phyloP scores from a whole-genome alignment of 1,140 invertebrate species.

The Zeugodacus cucurbitae region DNA sequence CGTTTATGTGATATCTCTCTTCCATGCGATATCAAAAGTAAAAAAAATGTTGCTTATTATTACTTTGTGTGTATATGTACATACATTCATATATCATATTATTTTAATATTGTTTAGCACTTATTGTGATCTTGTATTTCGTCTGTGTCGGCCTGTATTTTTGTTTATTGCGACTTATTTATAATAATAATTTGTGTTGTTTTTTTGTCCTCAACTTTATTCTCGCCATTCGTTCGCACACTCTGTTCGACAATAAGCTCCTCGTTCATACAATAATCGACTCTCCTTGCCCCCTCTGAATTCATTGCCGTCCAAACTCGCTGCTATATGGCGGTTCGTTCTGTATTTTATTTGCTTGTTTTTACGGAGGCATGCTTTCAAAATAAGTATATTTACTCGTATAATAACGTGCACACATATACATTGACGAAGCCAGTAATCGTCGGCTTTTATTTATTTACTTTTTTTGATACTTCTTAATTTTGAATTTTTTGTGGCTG shows the following conservation, averaged over 20 bases:
- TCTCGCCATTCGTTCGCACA: background rate
- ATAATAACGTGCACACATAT: background rate
- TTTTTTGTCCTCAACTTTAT: background rate
- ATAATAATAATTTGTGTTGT: background rate
- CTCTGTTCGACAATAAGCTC: background rate
- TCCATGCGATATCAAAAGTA: background rate
- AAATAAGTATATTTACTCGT: background rate
- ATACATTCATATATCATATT: background rate
- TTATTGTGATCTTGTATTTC: background rate
- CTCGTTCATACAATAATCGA: background rate
- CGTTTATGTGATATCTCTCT: background rate
- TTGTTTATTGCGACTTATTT: conserved; percentile 11
- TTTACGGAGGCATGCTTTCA: background rate
- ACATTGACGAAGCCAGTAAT: background rate
- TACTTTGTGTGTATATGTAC: background rate
- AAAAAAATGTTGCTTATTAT: background rate
- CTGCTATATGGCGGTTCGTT: background rate
- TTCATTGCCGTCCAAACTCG: background rate
- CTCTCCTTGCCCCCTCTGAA: background rate
- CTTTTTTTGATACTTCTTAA: background rate
- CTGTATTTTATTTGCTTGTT: conserved; percentile 10
- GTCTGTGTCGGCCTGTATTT: background rate
- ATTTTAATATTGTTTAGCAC: background rate
- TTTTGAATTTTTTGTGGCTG: background rate
- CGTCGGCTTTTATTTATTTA: background rate